A percentile compares a stretch with the other conserved stretches of the same genome.
Conservation (phyloP, 2,797 vertebrate species). For the Morelia viridis region DNA sequence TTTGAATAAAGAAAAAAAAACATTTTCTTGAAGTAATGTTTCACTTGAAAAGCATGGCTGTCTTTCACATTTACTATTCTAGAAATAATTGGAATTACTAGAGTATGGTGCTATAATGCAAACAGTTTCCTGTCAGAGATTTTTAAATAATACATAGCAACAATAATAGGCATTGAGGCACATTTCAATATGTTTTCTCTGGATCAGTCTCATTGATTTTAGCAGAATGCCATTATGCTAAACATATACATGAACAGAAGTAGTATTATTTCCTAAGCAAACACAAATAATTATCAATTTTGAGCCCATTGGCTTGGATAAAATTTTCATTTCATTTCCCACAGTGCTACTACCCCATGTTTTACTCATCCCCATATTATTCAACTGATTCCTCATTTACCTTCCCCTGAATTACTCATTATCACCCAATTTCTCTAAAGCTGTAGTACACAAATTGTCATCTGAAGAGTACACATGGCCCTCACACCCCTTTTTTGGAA, state of each 20-base stretch:
- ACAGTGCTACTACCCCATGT: not conserved
- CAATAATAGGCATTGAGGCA: not conserved
- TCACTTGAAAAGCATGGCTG: not conserved
- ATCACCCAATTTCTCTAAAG: not conserved
- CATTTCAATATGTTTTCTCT: not conserved
- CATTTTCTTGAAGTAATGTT: not conserved
- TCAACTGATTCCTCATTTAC: not conserved
- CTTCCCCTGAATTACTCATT: not conserved
- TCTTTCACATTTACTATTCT: not conserved
- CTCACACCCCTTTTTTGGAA: not conserved
- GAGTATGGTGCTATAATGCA: not conserved
- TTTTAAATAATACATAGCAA: conserved; percentile 13
- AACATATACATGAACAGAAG: not conserved
- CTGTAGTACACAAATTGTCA: not conserved
- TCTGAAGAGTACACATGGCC: not conserved
- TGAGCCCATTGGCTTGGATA: not conserved
- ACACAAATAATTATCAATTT: not conserved
- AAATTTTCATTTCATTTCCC: not conserved
- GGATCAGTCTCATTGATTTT: not conserved
- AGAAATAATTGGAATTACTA: conserved; percentile 10
- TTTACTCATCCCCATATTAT: not conserved
- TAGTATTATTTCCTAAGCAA: conserved; percentile 8
- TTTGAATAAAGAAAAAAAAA: conserved; percentile 18
- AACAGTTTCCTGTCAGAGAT: not conserved
- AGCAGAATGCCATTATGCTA: not conserved